Percentiles rank a stretch among this genome's conserved stretches.
Evolutionary conservation across 37 sponge, comb jelly and placozoan species (phyloP).

Genomic region (Agelas oroides): DNA sequence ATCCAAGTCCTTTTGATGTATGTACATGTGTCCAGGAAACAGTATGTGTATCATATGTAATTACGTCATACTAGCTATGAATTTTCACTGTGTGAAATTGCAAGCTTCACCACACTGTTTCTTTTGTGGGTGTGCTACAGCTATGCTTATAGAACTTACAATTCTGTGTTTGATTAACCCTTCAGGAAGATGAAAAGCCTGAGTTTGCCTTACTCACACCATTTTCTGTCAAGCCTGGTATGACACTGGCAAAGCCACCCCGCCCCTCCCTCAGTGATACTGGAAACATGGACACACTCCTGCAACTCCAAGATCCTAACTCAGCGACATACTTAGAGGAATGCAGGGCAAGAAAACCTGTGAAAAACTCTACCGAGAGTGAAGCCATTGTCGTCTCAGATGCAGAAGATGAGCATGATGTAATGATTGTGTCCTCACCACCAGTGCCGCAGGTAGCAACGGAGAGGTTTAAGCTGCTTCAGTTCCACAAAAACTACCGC

Average conservation of each 20-base stretch:
- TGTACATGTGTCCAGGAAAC: no score
- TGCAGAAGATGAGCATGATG: slow-evolving; percentile 10
- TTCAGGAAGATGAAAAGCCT: background rate
- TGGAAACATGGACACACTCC: slow-evolving; percentile 28
- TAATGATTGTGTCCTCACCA: slow-evolving; percentile 28
- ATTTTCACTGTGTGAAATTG: no score
- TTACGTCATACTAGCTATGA: no score
- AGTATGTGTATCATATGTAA: no score
- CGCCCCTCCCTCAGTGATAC: slow-evolving; percentile 26
- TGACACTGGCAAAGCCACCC: slow-evolving; percentile 46
- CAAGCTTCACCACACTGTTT: no score
- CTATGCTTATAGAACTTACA: background rate
- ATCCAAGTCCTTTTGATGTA: no score
- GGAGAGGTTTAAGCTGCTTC: slow-evolving; percentile 78
- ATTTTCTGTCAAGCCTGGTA: slow-evolving; percentile 45
- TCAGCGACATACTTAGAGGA: slow-evolving; percentile 3
- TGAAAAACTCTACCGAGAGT: background rate
- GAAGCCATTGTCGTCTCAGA: background rate
- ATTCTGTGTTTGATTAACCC: background rate
- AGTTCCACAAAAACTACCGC: slow-evolving; percentile 92
- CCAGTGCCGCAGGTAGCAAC: background rate
- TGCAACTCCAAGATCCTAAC: slow-evolving; percentile 10
- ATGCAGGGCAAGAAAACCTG: background rate
- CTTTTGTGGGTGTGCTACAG: no score
- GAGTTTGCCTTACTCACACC: slow-evolving; percentile 35